Evolutionary conservation across 2,797 vertebrate genomes (phyloP).

Genomic region (Sebastes baramenuke): DNA sequence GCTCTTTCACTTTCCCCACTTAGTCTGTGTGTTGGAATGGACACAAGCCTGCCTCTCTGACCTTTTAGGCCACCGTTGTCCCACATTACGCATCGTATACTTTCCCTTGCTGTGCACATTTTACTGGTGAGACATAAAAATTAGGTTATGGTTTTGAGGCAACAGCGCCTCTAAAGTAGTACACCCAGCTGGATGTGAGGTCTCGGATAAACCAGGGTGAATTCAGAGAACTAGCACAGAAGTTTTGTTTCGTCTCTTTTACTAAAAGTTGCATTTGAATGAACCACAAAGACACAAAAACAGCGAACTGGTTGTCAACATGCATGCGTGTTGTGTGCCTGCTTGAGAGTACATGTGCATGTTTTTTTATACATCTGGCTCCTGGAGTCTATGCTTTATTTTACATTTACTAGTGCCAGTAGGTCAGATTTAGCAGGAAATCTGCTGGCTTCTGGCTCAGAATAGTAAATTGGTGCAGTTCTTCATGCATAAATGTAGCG

Average conservation of each 20-base stretch:
- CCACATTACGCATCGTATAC: neutral
- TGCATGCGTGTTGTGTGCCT: too few species aligned
- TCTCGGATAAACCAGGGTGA: neutral
- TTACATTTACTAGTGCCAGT: neutral
- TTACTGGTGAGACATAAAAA: neutral
- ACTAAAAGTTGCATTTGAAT: neutral
- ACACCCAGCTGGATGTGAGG: neutral
- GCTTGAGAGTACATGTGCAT: neutral
- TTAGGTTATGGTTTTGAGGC: neutral
- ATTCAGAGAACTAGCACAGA: neutral
- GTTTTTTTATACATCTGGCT: neutral
- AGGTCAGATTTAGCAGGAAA: neutral
- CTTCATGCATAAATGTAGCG: neutral
- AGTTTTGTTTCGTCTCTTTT: neutral
- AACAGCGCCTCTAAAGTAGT: neutral
- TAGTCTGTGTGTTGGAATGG: neutral
- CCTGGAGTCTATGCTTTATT: neutral
- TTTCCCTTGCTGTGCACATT: neutral
- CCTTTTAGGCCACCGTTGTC: neutral
- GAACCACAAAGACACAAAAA: too few species aligned
- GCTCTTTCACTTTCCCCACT: neutral
- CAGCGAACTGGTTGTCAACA: too few species aligned
- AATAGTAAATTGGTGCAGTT: neutral
- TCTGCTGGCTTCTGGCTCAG: neutral
- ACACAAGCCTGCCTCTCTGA: neutral